These are phyloP conservation scores for Melanostoma scalare DNA, from an alignment of 2,888 invertebrate species.

Conservation along the genomic window DNA sequence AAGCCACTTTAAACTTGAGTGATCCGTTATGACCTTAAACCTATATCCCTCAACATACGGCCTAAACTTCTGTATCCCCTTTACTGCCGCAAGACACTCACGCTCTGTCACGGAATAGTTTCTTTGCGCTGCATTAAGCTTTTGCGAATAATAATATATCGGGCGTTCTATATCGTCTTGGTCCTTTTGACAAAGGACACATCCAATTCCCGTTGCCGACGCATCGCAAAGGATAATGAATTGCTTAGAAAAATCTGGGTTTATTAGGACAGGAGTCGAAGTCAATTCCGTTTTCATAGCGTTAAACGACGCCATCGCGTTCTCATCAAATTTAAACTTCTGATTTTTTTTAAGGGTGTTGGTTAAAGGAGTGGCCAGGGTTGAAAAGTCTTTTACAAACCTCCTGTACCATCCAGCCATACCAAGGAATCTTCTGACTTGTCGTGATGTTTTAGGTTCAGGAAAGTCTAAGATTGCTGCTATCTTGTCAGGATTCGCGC, in stretches of 20 bases:
- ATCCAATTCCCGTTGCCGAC: constrained; percentile 43
- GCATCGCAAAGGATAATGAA: constrained; percentile 31
- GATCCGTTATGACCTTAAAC: too few species aligned
- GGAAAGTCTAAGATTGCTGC: constrained; percentile 50
- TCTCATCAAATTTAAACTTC: too few species aligned
- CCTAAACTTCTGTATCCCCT: too few species aligned
- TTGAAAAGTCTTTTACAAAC: constrained; percentile 37
- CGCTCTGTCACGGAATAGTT: constrained; percentile 1
- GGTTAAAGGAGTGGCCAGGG: constrained; percentile 54
- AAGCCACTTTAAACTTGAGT: too few species aligned
- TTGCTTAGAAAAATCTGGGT: constrained; percentile 50
- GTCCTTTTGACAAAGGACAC: constrained; percentile 34
- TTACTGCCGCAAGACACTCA: too few species aligned
- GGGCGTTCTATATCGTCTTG: constrained; percentile 38
- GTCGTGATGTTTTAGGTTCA: constrained; percentile 30
- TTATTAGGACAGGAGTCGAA: too few species aligned
- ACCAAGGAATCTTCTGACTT: constrained; percentile 63
- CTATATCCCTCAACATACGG: too few species aligned
- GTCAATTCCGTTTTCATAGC: too few species aligned
- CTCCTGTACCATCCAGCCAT: constrained; percentile 65
- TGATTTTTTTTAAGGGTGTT: constrained; percentile 5
- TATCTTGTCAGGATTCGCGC: constrained; percentile 38
- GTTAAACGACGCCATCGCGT: too few species aligned
- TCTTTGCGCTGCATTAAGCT: neutral
- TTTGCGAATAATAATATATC: neutral